Base-by-base conservation (phyloP, 2,888 invertebrate genomes). In the Megalurothrips usitatus region DNA sequence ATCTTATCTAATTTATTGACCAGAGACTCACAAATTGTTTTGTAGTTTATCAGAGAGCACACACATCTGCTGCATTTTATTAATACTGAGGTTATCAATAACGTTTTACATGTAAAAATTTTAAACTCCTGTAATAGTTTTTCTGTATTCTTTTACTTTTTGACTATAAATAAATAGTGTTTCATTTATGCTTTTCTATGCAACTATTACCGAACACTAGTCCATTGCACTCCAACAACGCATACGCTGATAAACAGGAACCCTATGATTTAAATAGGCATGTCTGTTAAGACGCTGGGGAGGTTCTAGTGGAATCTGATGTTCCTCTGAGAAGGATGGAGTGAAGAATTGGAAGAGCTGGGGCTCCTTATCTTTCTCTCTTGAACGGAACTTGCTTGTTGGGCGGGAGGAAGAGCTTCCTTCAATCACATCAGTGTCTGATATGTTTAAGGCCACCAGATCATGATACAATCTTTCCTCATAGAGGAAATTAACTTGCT, bases 401-500 rank as follows among this genome's bases (percentile, higher is more conserved):
- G 23, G 23, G 11, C 68, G 23, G 8, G 68, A 26, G 8, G 68
- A 26, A 23, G 26, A 26, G 26, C 68, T 75, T 8, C 23, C n/a
- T 75, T 75, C 68, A 26, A 75, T 75, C 26, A 75, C 23, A 26
- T 75, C 68, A 10, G 68, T 26, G 26, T 75, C 68, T 3, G 68
- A 75, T 3, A 75, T 10, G 26, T 75, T 75, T 75, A 75, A 75
- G 9, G 68, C 68, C 23, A 75, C 68, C 1, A 75, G 12, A 26
- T 75, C 68, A 23, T 75, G 68, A 26, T 75, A 75, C 23, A 75
- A 26, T 11, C 26, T n/a, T 12, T 75, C 68, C 23, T 75, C 68
- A 75, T 75, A 75, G 8, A 75, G 23, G 26, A 75, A 75, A 26
- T 75, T 75, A 75, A 75, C 68, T 75, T 75, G 68, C 68, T 75